These are phyloP conservation scores for Gastrophryne carolinensis DNA, from an alignment of 2,797 vertebrate genomes.

Conservation along the genomic window DNA sequence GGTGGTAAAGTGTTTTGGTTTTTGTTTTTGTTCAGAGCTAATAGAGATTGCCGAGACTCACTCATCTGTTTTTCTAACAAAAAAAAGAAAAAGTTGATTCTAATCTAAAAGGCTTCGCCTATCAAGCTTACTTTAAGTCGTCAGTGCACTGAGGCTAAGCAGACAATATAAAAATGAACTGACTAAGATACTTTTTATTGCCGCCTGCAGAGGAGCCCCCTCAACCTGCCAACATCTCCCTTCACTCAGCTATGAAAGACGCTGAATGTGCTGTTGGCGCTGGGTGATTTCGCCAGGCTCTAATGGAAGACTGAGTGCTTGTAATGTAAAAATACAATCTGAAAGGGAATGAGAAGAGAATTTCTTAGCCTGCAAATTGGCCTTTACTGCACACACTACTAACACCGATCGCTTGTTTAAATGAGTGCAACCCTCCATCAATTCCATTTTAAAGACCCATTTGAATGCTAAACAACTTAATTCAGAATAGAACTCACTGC, in stretches of 20 bases:
- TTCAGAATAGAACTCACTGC: not conserved
- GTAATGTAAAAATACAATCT: conserved; percentile 32
- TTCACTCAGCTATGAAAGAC: conserved; percentile 33
- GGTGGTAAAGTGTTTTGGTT: not conserved
- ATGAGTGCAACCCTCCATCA: conserved; percentile 6
- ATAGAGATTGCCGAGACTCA: not conserved
- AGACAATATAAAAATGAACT: conserved; percentile 29
- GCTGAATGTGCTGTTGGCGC: not conserved
- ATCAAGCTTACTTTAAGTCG: conserved; percentile 11
- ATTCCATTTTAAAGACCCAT: conserved; percentile 18
- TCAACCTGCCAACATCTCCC: conserved; percentile 17
- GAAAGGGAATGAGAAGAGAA: conserved; percentile 35
- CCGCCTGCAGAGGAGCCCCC: not conserved
- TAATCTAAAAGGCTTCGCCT: conserved; percentile 25
- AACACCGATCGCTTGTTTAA: conserved; percentile 15
- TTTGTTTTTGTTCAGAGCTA: not conserved
- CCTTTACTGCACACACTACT: conserved; percentile 23
- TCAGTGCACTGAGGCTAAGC: conserved; percentile 24
- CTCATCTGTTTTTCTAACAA: too few relatives aligned
- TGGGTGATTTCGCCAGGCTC: not conserved
- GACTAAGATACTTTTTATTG: conserved; percentile 6
- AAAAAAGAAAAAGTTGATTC: conserved; percentile 20
- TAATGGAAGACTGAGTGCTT: conserved; percentile 25
- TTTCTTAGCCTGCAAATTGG: conserved; percentile 32
- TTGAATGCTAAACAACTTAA: conserved; percentile 25